Base-by-base conservation (phyloP, 2,888 invertebrate genomes). In the Timandra comae region DNA sequence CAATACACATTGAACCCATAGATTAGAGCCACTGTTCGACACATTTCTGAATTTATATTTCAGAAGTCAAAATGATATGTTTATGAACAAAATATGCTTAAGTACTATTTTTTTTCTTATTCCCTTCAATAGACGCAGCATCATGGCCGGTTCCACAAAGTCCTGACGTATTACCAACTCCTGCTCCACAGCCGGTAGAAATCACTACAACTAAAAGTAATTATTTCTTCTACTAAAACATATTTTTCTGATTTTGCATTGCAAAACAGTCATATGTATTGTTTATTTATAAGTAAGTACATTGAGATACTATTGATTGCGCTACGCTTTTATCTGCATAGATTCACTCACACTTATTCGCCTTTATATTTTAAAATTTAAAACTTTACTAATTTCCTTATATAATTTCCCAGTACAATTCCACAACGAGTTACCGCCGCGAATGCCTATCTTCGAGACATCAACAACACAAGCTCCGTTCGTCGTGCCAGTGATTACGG, bases 121-220 rank as follows among this genome's bases (percentile, higher is more conserved):
- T 20, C 20, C 20, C 5, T 20, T 2, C 20, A 20, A 7, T 35
- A 49, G 41, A 53, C 49, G 63, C 63, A 30, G 56, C 60, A 10
- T 47, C 49, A 3, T 54, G 58, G 43, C 56, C 58, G 46, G 46
- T 47, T n/a, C 62, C 63, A 4, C 37, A 45, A 1, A 42, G 48
- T 0, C 46, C 55, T 44, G 43, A 73, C 47, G 43, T 74, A 10
- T 43, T 74, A 27, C 74, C 75, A 0, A 62, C 61, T 2, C 69
- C 67, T 0, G 50, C 35, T 2, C 46, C 45, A 10, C 46, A 46
- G 7, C 48, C 59, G 1, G 27, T 50, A n/a, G 55, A 52, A 2
- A 23, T 37, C 20, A 37, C 46, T 30, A 46, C 49, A 2, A 38
- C 22, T 6, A 45, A 41, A 40, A 55, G 63, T 62, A 7, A 5